phyloP scores from a whole-genome alignment of 2,113 vertebrate species.

The Eptesicus fuscus region DNA sequence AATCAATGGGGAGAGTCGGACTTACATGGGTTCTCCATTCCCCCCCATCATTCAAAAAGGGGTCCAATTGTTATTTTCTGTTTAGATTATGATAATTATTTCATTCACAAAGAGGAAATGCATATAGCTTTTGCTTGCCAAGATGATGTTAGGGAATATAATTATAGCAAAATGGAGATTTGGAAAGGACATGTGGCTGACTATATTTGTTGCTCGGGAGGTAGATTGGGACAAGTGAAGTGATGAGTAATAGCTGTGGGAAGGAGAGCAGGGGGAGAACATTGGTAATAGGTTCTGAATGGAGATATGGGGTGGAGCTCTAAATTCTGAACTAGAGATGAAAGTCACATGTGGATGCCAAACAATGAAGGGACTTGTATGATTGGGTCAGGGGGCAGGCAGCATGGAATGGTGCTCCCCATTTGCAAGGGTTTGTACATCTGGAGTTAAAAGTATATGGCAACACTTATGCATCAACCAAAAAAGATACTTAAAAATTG shows the following conservation, averaged over 20 bases:
- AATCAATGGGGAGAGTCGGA: not conserved
- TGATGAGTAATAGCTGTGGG: not conserved
- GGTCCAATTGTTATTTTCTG: not conserved
- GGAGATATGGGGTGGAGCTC: not conserved
- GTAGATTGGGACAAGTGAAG: not conserved
- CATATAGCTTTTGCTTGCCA: not conserved
- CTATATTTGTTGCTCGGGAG: not conserved
- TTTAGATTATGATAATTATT: not conserved
- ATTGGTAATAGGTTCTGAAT: not conserved
- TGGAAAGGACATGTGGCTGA: not conserved
- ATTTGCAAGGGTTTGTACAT: not conserved
- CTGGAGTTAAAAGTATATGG: not conserved
- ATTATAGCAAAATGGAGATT: slow-evolving; percentile 14
- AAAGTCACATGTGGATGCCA: not conserved
- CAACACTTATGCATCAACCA: not conserved
- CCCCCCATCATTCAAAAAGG: not conserved
- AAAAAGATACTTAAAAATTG: not conserved
- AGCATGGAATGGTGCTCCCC: not conserved
- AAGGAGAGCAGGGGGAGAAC: not conserved
- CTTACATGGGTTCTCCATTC: not conserved
- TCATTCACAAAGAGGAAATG: slow-evolving; percentile 28
- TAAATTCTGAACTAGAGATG: not conserved
- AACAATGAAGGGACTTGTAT: not conserved
- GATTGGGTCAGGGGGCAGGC: fast-evolving
- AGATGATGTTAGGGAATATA: not conserved